phyloP scores from a whole-genome alignment of 2,797 vertebrate genomes.

The Garrulus glandarius region DNA sequence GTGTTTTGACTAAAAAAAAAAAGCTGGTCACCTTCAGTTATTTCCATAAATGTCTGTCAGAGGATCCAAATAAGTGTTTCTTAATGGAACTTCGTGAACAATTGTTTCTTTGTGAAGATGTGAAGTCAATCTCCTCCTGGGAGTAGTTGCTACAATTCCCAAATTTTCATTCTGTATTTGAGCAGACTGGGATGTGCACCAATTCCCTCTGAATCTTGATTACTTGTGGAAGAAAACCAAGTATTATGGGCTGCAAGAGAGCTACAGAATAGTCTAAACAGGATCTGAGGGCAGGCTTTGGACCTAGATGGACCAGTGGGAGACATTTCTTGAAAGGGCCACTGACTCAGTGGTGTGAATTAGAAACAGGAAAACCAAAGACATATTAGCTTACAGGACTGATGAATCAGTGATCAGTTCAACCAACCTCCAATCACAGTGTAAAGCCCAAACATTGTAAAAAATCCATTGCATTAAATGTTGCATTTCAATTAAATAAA shows the following conservation, averaged over 20 bases:
- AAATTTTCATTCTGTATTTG: neutral
- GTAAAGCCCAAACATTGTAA: neutral
- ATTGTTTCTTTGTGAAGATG: neutral
- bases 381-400: fast-evolving
- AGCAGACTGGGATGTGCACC: neutral
- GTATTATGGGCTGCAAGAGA: neutral
- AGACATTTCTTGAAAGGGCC: neutral
- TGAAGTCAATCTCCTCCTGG: neutral
- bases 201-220: neutral
- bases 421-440: neutral
- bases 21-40: neutral
- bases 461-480: neutral
- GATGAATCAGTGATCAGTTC: neutral
- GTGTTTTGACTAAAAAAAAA: neutral
- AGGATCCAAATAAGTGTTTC: neutral
- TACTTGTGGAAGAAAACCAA: neutral
- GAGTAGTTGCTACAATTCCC: neutral
- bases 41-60: neutral
- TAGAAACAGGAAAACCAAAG: neutral
- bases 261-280: neutral
- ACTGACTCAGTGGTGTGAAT: neutral
- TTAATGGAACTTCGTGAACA: neutral
- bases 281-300: neutral
- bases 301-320: neutral
- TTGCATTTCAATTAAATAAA: neutral